Evolutionary conservation across 92 coral and sea anemone species (phyloP), one percentile per base, ranked within the genome.

Genomic region (Plumapathes pennacea): DNA sequence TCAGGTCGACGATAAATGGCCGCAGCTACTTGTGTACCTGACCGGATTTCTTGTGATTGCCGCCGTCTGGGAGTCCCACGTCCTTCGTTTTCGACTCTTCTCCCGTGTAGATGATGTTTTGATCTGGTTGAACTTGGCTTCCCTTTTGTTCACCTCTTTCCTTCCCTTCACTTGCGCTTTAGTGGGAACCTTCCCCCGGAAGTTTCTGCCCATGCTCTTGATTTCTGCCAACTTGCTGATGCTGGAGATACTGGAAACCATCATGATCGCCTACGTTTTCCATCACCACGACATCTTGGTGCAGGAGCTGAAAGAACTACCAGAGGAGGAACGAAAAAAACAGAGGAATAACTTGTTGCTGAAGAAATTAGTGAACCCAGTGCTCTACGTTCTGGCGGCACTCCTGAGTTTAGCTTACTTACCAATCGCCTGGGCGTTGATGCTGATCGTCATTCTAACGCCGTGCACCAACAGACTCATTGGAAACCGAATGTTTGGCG

Each of bases 41-140:
- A 48, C 89, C 10, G 84, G 89, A 10, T 94, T 94, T 56, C 81
- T 88, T 48, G 80, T 94, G 8, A 86, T 94, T 42, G 88, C 96
- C 51, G 74, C 99, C 1, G 80, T 89, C 31, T 94, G 99, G 99
- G 96, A 84, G 38, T 84, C 96, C 19, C 99, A 94, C 43, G 96
- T 94, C 49, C 83, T 76, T 47, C 78, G 99, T 5, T 94, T 89
- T 62, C 81, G 84, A 44, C 69, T 94, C 52, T 80, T 94, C n/a
- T 82, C 99, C 4, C 89, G 85, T 57, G 84, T 75, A 4, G 99
- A 94, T 64, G 99, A 94, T 62, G 83, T 85, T 3, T 59, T 89
- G 38, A 86, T 94, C 15, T 89, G 96, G 96, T 61, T 94, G 46
- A 94, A 94, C 54, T 70, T 94, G 44, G 66, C 72, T 25, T 89